Evolutionary conservation across 2,797 vertebrate species (phyloP).

Genomic region (Paguma larvata): DNA sequence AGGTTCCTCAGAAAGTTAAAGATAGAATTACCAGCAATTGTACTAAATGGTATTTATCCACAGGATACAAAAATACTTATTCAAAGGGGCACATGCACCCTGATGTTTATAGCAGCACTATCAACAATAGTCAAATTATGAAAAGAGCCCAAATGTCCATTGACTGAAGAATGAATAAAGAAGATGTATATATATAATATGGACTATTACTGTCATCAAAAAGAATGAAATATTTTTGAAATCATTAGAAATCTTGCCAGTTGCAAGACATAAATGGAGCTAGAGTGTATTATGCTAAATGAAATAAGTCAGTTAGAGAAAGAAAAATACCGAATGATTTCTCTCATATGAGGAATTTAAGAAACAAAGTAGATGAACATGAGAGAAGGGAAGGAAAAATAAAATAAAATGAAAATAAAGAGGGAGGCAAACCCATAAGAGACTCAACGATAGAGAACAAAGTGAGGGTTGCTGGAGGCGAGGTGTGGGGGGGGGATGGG

Average conservation of each 20-base stretch:
- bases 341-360: not conserved
- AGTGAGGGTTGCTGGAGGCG: not conserved
- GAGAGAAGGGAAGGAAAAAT: not conserved
- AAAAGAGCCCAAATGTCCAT: not conserved
- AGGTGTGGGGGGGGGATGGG: not conserved
- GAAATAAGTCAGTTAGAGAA: not conserved
- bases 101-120: not conserved
- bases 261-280: not conserved
- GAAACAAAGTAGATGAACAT: not conserved
- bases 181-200: not conserved
- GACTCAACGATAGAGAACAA: not conserved
- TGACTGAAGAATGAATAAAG: not conserved
- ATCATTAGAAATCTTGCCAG: not conserved
- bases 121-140: not conserved
- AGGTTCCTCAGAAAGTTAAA: not conserved
- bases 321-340: not conserved
- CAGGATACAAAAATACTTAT: not conserved
- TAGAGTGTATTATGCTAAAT: not conserved
- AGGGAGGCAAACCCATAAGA: not conserved
- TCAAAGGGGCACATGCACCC: not conserved
- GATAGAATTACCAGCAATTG: not conserved
- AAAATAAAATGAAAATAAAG: not conserved
- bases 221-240: not conserved
- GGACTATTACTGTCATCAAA: not conserved
- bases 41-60: not conserved